Conservation (phyloP, 2,888 invertebrate genomes). For the Parnassius apollo region DNA sequence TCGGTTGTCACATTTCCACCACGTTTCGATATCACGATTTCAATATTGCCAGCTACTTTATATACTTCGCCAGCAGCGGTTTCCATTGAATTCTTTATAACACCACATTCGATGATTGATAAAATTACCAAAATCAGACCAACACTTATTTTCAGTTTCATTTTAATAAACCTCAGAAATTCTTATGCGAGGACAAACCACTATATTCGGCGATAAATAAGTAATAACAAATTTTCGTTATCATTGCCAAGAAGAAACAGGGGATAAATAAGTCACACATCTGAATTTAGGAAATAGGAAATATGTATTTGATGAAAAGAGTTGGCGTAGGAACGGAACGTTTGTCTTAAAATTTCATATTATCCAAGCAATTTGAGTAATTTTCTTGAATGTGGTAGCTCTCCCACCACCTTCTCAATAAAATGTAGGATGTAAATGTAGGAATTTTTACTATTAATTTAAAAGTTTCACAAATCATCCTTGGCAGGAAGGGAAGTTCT, state of each 20-base stretch:
- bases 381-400: no score
- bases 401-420: no score
- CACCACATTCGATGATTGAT: constrained; percentile 20
- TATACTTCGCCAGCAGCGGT: constrained; percentile 12
- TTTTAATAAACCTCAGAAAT: neutral
- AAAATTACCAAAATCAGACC: constrained; percentile 14
- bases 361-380: no score
- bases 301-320: no score
- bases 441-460: no score
- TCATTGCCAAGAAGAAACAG: neutral
- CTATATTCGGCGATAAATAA: neutral
- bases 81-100: constrained; percentile 16
- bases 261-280: neutral
- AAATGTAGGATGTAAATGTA: no score
- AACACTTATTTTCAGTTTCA: constrained; percentile 6
- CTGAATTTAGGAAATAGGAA: no score
- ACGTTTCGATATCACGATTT: constrained; percentile 2
- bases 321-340: no score
- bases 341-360: no score
- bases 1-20: neutral
- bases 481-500: no score
- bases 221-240: neutral
- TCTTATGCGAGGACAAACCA: neutral
- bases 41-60: neutral
- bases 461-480: no score